Conservation (phyloP, 2,113 vertebrate species). For the Lepus europaeus region DNA sequence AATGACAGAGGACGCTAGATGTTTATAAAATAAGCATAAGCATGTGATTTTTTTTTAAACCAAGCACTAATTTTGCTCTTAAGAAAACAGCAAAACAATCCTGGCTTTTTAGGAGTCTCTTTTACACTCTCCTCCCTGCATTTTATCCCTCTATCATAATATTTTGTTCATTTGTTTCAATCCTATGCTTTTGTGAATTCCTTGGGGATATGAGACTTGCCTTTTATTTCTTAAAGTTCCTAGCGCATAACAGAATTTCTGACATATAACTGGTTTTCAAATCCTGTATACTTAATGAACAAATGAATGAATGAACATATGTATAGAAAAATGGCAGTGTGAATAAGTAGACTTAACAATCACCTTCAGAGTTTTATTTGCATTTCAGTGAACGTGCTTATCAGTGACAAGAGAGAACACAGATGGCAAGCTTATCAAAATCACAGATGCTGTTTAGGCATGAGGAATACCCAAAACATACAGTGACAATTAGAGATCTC, state of each 20-base stretch:
- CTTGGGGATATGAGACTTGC: neutral
- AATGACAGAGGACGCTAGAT: neutral
- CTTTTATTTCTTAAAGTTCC: neutral
- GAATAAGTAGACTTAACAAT: neutral
- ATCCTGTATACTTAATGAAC: neutral
- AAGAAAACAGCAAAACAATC: neutral
- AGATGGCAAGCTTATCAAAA: slow-evolving; percentile 35
- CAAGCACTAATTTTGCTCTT: neutral
- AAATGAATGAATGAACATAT: neutral
- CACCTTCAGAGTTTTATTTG: neutral
- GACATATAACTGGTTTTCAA: neutral
- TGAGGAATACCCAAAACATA: neutral
- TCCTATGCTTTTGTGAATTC: slow-evolving; percentile 33
- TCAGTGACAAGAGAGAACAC: neutral
- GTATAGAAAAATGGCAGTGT: neutral
- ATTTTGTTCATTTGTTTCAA: neutral
- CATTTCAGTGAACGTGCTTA: neutral
- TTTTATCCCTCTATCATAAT: neutral
- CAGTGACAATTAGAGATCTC: neutral
- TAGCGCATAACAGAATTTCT: neutral
- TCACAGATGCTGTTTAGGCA: neutral
- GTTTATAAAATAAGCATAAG: neutral
- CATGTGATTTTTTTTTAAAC: neutral
- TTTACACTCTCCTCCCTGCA: neutral
- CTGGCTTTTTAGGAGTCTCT: neutral